Conservation (phyloP, 2,888 invertebrate species). For the Strigamia transsilvanica region DNA sequence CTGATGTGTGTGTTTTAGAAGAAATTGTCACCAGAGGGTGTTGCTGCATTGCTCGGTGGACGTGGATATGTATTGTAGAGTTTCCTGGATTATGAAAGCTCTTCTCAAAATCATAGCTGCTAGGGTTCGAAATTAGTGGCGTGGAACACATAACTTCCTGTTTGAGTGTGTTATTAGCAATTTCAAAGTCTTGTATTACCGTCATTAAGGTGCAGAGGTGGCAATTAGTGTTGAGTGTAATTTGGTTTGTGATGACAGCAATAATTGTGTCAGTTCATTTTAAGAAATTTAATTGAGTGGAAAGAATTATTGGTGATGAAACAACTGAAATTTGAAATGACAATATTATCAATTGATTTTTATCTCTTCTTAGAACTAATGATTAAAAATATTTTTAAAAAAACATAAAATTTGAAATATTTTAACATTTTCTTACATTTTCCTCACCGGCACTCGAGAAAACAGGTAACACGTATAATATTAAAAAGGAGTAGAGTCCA, state of each 20-base stretch:
- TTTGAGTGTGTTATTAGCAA: slow-evolving; percentile 15
- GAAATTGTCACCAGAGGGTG: slow-evolving; percentile 1
- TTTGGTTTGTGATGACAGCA: background rate
- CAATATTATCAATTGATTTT: no score
- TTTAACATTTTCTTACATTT: background rate
- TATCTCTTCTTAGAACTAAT: no score
- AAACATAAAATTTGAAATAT: no score
- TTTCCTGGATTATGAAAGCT: background rate
- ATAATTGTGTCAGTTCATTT: background rate
- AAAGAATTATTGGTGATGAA: no score
- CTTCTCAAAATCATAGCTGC: background rate
- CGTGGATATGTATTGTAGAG: background rate
- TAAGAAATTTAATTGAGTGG: no score
- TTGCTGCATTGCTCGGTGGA: background rate
- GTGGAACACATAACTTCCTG: slow-evolving; percentile 12
- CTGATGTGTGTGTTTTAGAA: background rate
- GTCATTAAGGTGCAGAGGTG: background rate
- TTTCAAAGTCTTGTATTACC: slow-evolving; percentile 18
- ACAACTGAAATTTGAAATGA: no score
- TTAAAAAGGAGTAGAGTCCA: background rate
- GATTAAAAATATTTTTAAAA: no score
- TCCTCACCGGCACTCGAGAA: background rate
- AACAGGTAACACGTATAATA: background rate
- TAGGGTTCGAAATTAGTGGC: background rate
- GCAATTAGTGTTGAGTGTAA: slow-evolving; percentile 8